Conservation (phyloP, 1,140 invertebrate genomes). For the Drosophila subobscura region DNA sequence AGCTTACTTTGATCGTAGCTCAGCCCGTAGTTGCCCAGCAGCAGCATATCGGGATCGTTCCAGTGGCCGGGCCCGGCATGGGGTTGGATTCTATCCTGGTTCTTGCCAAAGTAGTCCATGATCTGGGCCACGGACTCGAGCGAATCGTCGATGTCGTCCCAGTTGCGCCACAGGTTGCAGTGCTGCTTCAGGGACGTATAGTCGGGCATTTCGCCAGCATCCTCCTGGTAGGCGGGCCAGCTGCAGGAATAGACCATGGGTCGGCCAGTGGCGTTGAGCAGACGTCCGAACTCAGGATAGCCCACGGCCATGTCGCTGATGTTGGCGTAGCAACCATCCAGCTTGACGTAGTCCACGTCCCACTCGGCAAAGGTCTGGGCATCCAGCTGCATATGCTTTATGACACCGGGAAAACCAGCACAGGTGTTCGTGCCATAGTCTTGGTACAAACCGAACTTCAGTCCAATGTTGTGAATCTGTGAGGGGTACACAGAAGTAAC, state of each 20-base stretch:
- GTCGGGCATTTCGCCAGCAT: constrained; percentile 90
- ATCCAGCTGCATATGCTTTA: constrained; percentile 90
- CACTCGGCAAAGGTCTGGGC: constrained; percentile 93
- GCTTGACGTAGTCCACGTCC: constrained; percentile 95
- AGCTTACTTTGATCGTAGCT: constrained; percentile 91
- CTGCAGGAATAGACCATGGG: constrained; percentile 95
- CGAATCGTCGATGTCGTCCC: constrained; percentile 93
- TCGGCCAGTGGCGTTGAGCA: constrained; percentile 91
- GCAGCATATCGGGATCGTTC: constrained; percentile 95
- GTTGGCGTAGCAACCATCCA: constrained; percentile 93
- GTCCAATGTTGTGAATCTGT: constrained; percentile 90
- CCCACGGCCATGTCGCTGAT: constrained; percentile 85
- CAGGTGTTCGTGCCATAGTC: constrained; percentile 94
- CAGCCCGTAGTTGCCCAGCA: constrained; percentile 94
- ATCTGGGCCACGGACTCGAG: constrained; percentile 90
- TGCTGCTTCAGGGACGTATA: constrained; percentile 92
- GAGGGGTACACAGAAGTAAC: no score
- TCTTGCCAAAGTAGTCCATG: constrained; percentile 90
- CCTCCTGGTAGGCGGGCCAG: constrained; percentile 95
- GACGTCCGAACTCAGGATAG: constrained; percentile 89
- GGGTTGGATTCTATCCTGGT: constrained; percentile 89
- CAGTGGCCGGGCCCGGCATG: constrained; percentile 93
- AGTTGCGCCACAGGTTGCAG: constrained; percentile 96
- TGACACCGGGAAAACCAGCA: constrained; percentile 92
- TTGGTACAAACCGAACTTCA: constrained; percentile 95